phyloP scores from a whole-genome alignment of 2,113 vertebrate species.

The Rutilus rutilus region DNA sequence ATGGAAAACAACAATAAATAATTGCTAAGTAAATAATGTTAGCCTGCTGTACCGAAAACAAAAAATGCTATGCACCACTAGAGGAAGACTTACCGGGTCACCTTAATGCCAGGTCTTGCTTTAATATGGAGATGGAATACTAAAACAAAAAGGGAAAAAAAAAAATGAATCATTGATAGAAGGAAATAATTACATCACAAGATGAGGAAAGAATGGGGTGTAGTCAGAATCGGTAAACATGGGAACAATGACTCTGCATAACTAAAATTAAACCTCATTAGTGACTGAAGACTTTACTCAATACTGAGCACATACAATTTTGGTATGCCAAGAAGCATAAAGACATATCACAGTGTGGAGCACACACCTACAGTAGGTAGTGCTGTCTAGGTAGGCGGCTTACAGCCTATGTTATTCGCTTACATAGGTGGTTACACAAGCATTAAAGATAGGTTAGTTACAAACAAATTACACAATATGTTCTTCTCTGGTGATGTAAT shows the following conservation, averaged over 20 bases:
- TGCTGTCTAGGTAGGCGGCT: background rate
- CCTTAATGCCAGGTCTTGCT: background rate
- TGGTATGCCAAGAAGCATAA: too few species aligned
- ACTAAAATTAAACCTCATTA: background rate
- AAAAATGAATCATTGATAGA: background rate
- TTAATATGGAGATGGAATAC: conserved; percentile 60
- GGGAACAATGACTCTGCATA: background rate
- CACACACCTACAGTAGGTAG: background rate
- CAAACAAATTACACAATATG: background rate
- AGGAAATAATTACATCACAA: background rate
- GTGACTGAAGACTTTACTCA: background rate
- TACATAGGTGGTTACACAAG: background rate
- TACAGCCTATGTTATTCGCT: background rate
- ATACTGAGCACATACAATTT: too few species aligned
- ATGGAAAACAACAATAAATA: background rate
- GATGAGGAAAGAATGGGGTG: conserved; percentile 11
- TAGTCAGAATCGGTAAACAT: background rate
- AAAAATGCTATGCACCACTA: background rate
- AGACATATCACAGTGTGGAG: too few species aligned
- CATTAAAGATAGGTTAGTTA: background rate
- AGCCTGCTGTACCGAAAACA: background rate
- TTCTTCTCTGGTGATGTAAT: background rate
- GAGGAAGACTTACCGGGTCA: conserved; percentile 44
- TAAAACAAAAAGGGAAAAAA: conserved; percentile 7
- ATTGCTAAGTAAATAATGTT: background rate